Conservation (phyloP, 2,888 invertebrate species). For the Xylophagus ater region DNA sequence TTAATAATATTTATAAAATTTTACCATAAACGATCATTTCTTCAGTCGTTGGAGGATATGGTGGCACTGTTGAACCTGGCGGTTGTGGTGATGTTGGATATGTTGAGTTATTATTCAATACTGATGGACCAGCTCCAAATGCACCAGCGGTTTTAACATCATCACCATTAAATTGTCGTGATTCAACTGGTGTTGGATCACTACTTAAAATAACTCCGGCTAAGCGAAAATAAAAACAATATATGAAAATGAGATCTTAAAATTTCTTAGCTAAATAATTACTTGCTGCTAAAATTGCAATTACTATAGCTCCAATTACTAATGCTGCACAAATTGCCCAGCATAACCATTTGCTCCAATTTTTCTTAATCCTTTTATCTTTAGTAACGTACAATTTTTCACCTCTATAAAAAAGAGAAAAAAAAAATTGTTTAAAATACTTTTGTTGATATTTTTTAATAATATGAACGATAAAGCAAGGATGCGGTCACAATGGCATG, state of each 20-base stretch:
- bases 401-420: constrained; percentile 48
- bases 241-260: too few species aligned
- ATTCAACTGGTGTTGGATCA: constrained; percentile 48
- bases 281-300: constrained; percentile 67
- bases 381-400: constrained; percentile 74
- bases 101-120: constrained; percentile 8
- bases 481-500: too few species aligned
- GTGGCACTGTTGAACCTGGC: constrained; percentile 19
- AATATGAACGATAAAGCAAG: too few species aligned
- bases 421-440: background rate
- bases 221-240: too few species aligned
- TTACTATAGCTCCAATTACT: constrained; percentile 52
- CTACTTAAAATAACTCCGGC: constrained; percentile 58
- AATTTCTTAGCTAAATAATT: constrained; percentile 38
- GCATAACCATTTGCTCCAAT: constrained; percentile 52
- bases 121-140: constrained; percentile 24
- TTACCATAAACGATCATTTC: constrained; percentile 46
- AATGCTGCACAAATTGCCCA: constrained; percentile 58
- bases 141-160: constrained; percentile 41
- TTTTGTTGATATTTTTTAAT: background rate
- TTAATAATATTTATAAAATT: constrained; percentile 18
- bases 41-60: constrained; percentile 31
- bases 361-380: constrained; percentile 61
- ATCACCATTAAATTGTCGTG: constrained; percentile 47
- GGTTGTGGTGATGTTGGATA: constrained; percentile 17